phyloP scores from a whole-genome alignment of 2,888 invertebrate species.

The Parnassius mnemosyne region DNA sequence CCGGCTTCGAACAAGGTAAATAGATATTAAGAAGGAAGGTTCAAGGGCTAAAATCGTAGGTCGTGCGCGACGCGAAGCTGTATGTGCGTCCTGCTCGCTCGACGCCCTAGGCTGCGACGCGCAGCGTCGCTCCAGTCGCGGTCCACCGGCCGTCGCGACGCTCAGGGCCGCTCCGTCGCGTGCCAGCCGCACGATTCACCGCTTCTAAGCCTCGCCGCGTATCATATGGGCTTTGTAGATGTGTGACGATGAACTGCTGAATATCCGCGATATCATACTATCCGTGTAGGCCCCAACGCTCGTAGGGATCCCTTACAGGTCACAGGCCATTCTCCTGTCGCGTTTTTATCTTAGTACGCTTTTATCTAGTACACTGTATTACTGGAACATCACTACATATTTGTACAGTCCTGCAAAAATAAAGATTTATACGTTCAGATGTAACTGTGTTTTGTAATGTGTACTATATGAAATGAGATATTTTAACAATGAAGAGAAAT shows the following conservation, averaged over 20 bases:
- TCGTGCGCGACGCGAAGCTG: conserved; percentile 49
- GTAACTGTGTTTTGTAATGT: conserved; percentile 25
- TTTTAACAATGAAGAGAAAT: conserved; percentile 26
- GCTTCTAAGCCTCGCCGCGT: conserved; percentile 60
- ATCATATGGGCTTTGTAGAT: conserved; percentile 44
- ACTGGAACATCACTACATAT: conserved; percentile 61
- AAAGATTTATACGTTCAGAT: conserved; percentile 31
- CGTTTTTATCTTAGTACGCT: too few relatives aligned
- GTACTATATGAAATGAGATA: conserved; percentile 28
- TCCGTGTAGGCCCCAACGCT: conserved; percentile 36
- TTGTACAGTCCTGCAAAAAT: conserved; percentile 36
- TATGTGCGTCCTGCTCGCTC: conserved; percentile 75
- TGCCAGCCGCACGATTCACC: conserved; percentile 62
- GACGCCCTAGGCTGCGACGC: conserved; percentile 74
- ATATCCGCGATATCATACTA: conserved; percentile 43
- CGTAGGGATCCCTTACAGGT: conserved; percentile 29
- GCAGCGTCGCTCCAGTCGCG: conserved; percentile 77
- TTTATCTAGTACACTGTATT: conserved; percentile 58
- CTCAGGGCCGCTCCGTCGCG: conserved; percentile 73
- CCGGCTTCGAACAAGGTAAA: conserved; percentile 60
- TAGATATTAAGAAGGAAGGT: conserved; percentile 65
- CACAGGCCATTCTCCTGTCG: conserved; percentile 31
- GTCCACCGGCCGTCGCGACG: conserved; percentile 80
- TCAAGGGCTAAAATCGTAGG: conserved; percentile 74
- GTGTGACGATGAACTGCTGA: conserved; percentile 64